A percentile compares a stretch with the other conserved stretches of the same genome.
Evolutionary conservation across 2,888 invertebrate genomes (phyloP).

Genomic region (Iselma pallidipennis): DNA sequence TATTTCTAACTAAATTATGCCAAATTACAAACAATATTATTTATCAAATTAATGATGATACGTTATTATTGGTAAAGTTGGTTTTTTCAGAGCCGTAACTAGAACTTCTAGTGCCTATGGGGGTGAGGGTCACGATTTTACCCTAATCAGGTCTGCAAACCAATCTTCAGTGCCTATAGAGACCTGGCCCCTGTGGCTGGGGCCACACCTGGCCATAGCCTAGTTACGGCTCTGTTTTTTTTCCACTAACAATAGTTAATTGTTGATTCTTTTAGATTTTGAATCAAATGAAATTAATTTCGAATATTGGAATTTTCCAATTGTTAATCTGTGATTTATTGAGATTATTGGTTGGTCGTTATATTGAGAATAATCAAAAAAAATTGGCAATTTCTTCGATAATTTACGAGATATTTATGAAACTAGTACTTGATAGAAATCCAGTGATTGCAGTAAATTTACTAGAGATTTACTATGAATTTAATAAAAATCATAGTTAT

Average conservation of each 20-base stretch:
- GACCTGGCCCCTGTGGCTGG: too few relatives aligned
- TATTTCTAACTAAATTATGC: constrained; percentile 34
- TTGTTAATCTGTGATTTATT: constrained; percentile 9
- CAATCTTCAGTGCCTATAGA: too few relatives aligned
- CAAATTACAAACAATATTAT: constrained; percentile 31
- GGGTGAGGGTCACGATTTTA: too few relatives aligned
- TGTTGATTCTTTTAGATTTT: constrained; percentile 10
- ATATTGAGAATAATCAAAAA: constrained; percentile 5
- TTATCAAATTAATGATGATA: constrained; percentile 6
- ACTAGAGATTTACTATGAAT: constrained; percentile 19
- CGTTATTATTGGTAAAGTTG: constrained; percentile 7
- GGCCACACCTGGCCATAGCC: too few relatives aligned
- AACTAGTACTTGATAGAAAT: constrained; percentile 20
- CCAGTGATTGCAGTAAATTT: constrained; percentile 22
- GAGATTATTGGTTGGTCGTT: background rate
- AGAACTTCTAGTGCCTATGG: too few relatives aligned
- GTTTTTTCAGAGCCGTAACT: too few relatives aligned
- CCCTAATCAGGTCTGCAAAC: too few relatives aligned
- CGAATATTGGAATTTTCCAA: background rate
- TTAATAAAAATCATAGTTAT: constrained; percentile 15
- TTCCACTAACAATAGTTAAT: background rate
- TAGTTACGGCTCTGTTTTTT: too few relatives aligned
- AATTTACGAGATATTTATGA: constrained; percentile 20
- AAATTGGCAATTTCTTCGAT: constrained; percentile 8
- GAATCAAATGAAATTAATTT: constrained; percentile 4